A percentile compares a stretch with the other conserved stretches of the same genome.
Conservation (phyloP, 2,888 invertebrate genomes). For the Habrosyne pyritoides region DNA sequence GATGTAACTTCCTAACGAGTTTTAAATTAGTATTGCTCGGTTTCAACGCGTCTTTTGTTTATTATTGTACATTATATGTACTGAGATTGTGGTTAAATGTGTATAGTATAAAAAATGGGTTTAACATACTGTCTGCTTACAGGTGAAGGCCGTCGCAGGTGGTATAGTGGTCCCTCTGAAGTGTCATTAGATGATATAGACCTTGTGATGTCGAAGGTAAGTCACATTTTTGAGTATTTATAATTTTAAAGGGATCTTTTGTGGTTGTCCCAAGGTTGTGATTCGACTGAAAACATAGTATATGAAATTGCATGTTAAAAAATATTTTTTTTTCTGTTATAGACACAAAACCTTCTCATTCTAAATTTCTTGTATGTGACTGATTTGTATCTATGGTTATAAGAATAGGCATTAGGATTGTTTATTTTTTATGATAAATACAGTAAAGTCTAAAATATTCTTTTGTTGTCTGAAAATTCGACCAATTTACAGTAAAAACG, state of each 20-base stretch:
- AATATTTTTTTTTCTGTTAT: no score
- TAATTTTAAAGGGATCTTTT: background rate
- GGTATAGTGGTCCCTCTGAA: conserved; percentile 75
- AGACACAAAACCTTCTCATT: no score
- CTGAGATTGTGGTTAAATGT: background rate
- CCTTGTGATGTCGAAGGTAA: conserved; percentile 71
- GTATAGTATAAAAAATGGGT: background rate
- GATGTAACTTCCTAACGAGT: background rate
- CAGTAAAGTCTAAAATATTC: no score
- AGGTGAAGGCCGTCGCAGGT: conserved; percentile 69
- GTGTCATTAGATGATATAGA: conserved; percentile 74
- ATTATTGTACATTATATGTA: background rate
- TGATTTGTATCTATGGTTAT: no score
- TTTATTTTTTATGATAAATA: no score
- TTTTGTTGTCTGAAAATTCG: no score
- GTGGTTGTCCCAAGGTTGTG: no score
- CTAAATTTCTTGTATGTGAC: no score
- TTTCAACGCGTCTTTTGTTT: background rate
- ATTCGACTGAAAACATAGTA: no score
- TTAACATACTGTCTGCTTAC: conserved; percentile 13
- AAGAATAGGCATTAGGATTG: no score
- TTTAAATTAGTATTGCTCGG: background rate
- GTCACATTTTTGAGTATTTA: background rate
- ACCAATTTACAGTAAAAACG: no score
- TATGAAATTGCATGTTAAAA: no score